Base-by-base conservation (phyloP, 2,113 vertebrate genomes). In the Oryzias curvinotus region DNA sequence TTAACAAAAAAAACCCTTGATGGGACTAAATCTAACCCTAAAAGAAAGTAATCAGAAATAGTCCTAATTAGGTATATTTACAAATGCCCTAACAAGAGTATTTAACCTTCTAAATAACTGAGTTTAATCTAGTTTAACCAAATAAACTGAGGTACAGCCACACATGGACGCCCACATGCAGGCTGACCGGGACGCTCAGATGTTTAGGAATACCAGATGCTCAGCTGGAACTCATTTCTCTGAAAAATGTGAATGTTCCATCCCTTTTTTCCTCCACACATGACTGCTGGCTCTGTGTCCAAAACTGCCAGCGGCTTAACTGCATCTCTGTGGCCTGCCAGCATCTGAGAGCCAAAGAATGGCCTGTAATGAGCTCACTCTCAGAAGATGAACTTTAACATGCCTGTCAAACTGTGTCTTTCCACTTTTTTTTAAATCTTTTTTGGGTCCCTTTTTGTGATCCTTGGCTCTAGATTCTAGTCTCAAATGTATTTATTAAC, bases 151-250 rank as follows among this genome's bases (percentile, higher is more conserved):
- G 36, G 36, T 10, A 61, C 30, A 45, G 15, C 18, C 49, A 28
- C 51, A 62, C 10, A 44, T 19, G 65, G 16, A 52, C 14, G 51
- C 49, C 56, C 25, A 28, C 7, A 21, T 47, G 55, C 18, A 50
- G 26, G 7, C 54, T 25, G 59, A 46, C 36, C 16, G 12, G 48
- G 36, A 52, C 19, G 17, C 56, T 53, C 57, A 78, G 68, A 84
- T 75, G 76, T 73, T 80, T 82, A 62, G 43, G 71, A 80, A 77
- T 75, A 77, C 83, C 85, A 89, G 88, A 91, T 91, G 88, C 59
- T 80, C 45, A 47, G 81, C 53, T 81, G 81, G 77, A 83, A 68
- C 17, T 21, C 25, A 0, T 41, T 60, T 65, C 56, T 65, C 43
- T 59, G 21, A 75, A 83, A 74, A 75, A 83, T 71, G 77, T 72